phyloP scores from a whole-genome alignment of 2,888 invertebrate genomes.

The Drosophila melanosoma region DNA sequence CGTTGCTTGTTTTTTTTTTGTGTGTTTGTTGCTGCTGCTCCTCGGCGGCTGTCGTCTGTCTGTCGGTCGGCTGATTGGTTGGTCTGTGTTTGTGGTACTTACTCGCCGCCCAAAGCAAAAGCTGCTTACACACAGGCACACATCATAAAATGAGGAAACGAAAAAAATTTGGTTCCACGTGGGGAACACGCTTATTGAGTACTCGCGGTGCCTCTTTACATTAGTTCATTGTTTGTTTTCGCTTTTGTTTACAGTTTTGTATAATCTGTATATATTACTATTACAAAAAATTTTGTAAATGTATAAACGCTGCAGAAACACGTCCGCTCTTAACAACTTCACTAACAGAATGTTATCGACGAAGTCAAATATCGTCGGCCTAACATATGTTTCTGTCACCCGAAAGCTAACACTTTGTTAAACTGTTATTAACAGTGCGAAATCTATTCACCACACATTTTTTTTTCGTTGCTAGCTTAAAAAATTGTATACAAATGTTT shows the following conservation, averaged over 20 bases:
- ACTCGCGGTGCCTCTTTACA: slow-evolving; percentile 59
- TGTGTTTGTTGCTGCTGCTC: slow-evolving; percentile 33
- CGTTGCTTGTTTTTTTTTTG: slow-evolving; percentile 70
- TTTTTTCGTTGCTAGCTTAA: neutral
- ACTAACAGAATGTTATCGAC: slow-evolving; percentile 53
- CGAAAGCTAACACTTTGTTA: slow-evolving; percentile 8
- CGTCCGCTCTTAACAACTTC: slow-evolving; percentile 54
- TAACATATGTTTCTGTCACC: slow-evolving; percentile 29
- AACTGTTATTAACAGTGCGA: slow-evolving; percentile 6
- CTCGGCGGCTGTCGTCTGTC: slow-evolving; percentile 42
- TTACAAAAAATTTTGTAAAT: slow-evolving; percentile 75
- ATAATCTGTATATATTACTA: slow-evolving; percentile 47
- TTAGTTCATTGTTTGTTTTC: slow-evolving; percentile 68
- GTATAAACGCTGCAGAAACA: slow-evolving; percentile 58
- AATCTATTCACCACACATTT: neutral
- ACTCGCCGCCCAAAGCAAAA: slow-evolving; percentile 63
- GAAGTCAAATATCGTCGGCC: slow-evolving; percentile 14
- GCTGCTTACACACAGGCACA: slow-evolving; percentile 63
- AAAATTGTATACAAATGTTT: too few species aligned
- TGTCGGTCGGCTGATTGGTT: slow-evolving; percentile 35
- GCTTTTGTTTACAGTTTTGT: slow-evolving; percentile 42
- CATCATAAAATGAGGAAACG: slow-evolving; percentile 70
- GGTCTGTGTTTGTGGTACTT: slow-evolving; percentile 41
- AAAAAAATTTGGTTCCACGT: slow-evolving; percentile 70
- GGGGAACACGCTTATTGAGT: slow-evolving; percentile 63